Base-by-base conservation (phyloP, 2,888 invertebrate species). In the Himalopsyche tibetana region DNA sequence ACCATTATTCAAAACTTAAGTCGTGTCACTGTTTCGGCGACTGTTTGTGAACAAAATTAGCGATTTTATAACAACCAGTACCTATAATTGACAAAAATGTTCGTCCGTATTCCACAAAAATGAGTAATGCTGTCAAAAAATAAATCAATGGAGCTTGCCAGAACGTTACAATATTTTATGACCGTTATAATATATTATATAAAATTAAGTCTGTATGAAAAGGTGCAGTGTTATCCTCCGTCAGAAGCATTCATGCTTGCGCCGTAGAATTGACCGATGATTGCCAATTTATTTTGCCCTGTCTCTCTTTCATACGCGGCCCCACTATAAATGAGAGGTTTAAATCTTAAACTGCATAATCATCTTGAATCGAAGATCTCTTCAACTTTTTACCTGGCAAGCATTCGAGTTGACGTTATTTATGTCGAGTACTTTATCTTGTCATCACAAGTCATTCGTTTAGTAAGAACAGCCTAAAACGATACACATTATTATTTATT, bases 281-380 rank as follows among this genome's bases (percentile, higher is more conserved):
- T 87, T 87, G 85, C 85, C 87, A 85, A 87, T 87, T 87, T 85
- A 84, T 87, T 84, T 84, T 38, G 55, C 56, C n/a, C 83, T 28
- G 84, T 80, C 87, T 82, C 82, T 82, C 83, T 51, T 85, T 82
- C 82, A 83, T 63, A 42, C 56, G 80, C 80, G 42, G 74, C 83
- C n/a, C 36, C 56, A 56, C 51, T 85, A 85, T 81, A 56, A 85
- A 85, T 83, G 81, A 81, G 74, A 28, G 81, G 82, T 84, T 84
- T 86, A 84, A 81, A 82, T 81, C 86, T 82, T 84, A 40, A 63
- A 81, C 81, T 84, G 55, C 83, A 81, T 85, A 74, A 79, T 85
- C 38, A 55, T 45, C 55, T 56, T 15, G 55, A 40, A 19, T 15
- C 55, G 36, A 51, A 42, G 56, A 69, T 55, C 63, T 55, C 36